Conservation (phyloP, 2,113 vertebrate genomes). For the Seriola aureovittata region DNA sequence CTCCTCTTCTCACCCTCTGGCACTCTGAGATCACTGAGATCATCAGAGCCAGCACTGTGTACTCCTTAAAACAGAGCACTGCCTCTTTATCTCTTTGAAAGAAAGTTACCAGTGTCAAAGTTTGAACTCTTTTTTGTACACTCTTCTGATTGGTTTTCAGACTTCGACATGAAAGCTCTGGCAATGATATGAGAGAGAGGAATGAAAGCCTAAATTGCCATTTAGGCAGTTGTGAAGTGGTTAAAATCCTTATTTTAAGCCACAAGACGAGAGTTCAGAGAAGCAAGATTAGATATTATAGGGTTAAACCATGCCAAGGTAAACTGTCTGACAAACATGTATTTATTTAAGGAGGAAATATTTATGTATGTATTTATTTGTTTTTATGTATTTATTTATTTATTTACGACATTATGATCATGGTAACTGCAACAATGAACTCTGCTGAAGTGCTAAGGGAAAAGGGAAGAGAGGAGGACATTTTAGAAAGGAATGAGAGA, state of each 20-base stretch:
- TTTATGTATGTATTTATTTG: conserved; percentile 88
- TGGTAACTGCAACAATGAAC: conserved; percentile 48
- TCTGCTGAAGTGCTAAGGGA: conserved; percentile 38
- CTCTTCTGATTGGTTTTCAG: conserved; percentile 38
- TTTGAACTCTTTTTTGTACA: conserved; percentile 52
- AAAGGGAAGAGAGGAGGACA: conserved; percentile 20
- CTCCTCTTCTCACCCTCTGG: conserved; percentile 56
- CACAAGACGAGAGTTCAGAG: conserved; percentile 21
- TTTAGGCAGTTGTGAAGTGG: conserved; percentile 1
- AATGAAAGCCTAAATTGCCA: conserved; percentile 31
- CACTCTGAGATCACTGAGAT: conserved; percentile 28
- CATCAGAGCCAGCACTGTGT: conserved; percentile 68
- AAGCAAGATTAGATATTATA: conserved; percentile 3
- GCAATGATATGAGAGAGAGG: conserved; percentile 5
- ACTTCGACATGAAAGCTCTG: conserved; percentile 22
- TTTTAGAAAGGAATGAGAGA: conserved; percentile 9
- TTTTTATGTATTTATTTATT: conserved; percentile 86
- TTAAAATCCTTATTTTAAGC: conserved; percentile 28
- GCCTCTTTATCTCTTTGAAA: conserved; percentile 55
- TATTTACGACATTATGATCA: conserved; percentile 61
- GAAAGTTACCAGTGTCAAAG: conserved; percentile 48
- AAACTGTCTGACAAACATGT: conserved; percentile 64
- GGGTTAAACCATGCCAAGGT: conserved; percentile 62
- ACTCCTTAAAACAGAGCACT: conserved; percentile 55
- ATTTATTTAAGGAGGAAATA: conserved; percentile 81